Conservation (phyloP, 2,888 invertebrate genomes). For the Drosophila merina region DNA sequence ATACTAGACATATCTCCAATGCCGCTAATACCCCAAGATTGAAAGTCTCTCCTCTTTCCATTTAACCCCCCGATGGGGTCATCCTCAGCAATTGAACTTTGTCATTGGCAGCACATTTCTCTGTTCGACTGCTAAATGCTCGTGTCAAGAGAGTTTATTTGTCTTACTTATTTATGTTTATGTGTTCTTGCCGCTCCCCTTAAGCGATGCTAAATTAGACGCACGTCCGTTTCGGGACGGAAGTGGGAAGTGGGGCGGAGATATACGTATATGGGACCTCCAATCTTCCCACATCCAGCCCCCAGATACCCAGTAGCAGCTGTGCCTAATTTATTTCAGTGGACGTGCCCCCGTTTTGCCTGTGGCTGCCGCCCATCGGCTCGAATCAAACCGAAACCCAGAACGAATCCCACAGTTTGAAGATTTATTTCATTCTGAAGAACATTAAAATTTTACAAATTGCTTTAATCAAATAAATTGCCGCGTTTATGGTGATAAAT, state of each 20-base stretch:
- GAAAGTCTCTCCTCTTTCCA: not conserved
- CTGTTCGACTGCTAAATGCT: constrained; percentile 60
- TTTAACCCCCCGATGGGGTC: constrained; percentile 33
- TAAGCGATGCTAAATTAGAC: constrained; percentile 67
- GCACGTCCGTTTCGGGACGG: constrained; percentile 57
- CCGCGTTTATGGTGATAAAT: constrained; percentile 78
- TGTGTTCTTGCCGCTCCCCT: constrained; percentile 35
- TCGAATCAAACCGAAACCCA: constrained; percentile 45
- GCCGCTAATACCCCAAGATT: not conserved
- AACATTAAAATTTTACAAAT: constrained; percentile 79
- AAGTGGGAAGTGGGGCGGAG: constrained; percentile 1
- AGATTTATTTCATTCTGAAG: constrained; percentile 75
- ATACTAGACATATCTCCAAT: no score
- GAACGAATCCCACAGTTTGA: constrained; percentile 66
- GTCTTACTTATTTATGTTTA: constrained; percentile 76
- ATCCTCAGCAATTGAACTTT: constrained; percentile 60
- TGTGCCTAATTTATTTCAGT: constrained; percentile 74
- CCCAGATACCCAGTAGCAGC: constrained; percentile 52
- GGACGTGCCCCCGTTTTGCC: constrained; percentile 66
- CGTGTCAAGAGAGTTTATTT: constrained; percentile 74
- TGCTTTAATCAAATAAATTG: constrained; percentile 76
- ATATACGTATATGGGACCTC: constrained; percentile 23
- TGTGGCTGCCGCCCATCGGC: constrained; percentile 20
- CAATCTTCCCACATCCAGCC: constrained; percentile 18
- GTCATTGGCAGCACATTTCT: constrained; percentile 30